phyloP scores from a whole-genome alignment of 2,797 vertebrate species.

The Apodemus agrarius region DNA sequence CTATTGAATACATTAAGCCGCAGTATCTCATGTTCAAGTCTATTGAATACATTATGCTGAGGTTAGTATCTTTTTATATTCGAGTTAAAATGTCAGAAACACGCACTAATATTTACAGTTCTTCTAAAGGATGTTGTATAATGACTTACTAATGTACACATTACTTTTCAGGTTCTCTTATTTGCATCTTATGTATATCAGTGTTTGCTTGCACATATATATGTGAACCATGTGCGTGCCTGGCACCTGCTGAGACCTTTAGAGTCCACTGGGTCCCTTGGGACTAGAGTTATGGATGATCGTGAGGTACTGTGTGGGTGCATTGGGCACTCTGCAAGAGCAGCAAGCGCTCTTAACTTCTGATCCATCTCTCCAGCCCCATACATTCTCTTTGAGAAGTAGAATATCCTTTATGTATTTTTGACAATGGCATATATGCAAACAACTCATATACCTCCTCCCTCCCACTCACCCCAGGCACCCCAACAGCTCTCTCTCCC shows the following conservation, averaged over 20 bases:
- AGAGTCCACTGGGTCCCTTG: background rate
- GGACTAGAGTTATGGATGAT: background rate
- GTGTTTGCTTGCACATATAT: background rate
- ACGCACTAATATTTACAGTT: conserved; percentile 95
- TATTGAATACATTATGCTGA: background rate
- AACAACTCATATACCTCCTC: background rate
- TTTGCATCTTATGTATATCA: background rate
- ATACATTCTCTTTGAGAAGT: background rate
- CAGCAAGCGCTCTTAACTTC: background rate
- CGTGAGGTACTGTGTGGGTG: background rate
- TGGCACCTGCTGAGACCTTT: background rate
- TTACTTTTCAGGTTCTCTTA: conserved; percentile 90
- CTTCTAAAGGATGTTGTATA: conserved; percentile 97
- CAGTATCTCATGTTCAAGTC: conserved; percentile 93
- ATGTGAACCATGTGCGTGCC: background rate
- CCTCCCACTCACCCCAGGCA: too few species aligned
- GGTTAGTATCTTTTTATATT: background rate
- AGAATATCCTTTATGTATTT: background rate
- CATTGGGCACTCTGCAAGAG: too few species aligned
- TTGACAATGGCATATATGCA: background rate
- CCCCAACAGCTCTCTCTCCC: background rate
- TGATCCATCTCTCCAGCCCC: background rate
- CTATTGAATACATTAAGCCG: conserved; percentile 98
- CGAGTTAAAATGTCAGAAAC: conserved; percentile 89
- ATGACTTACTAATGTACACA: conserved; percentile 97